phyloP scores from a whole-genome alignment of 2,113 vertebrate species.

The Nanger granti region DNA sequence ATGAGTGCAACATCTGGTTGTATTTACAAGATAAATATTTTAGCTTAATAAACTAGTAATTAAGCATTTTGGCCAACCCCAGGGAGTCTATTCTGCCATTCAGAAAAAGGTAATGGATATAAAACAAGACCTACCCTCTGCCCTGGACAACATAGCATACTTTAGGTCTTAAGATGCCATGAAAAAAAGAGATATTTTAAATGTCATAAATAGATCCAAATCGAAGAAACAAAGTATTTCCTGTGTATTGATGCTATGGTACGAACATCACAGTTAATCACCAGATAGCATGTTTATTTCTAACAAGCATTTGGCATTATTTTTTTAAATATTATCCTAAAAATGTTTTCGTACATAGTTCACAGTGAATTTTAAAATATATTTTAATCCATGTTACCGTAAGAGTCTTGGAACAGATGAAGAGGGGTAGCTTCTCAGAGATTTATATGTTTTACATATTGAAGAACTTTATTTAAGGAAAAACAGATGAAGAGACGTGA shows the following conservation, averaged over 20 bases:
- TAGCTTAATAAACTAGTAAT: background rate
- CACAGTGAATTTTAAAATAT: conserved; percentile 7
- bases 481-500: background rate
- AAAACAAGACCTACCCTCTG: background rate
- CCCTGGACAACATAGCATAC: background rate
- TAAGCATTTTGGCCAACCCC: background rate
- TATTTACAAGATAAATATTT: background rate
- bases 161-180: background rate
- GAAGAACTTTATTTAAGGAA: conserved; percentile 20
- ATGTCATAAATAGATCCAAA: background rate
- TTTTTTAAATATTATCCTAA: background rate
- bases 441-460: background rate
- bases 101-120: background rate
- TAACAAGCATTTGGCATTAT: background rate
- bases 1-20: background rate
- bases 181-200: background rate
- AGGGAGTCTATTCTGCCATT: background rate
- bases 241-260: background rate
- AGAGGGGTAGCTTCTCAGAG: background rate
- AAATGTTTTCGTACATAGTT: background rate
- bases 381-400: background rate
- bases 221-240: background rate
- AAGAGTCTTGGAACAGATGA: background rate
- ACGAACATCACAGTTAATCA: conserved; percentile 9
- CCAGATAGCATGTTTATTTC: background rate